These are phyloP conservation scores for Dreissena rostriformis DNA, from an alignment of 1,140 invertebrate genomes.

Conservation along the genomic window DNA sequence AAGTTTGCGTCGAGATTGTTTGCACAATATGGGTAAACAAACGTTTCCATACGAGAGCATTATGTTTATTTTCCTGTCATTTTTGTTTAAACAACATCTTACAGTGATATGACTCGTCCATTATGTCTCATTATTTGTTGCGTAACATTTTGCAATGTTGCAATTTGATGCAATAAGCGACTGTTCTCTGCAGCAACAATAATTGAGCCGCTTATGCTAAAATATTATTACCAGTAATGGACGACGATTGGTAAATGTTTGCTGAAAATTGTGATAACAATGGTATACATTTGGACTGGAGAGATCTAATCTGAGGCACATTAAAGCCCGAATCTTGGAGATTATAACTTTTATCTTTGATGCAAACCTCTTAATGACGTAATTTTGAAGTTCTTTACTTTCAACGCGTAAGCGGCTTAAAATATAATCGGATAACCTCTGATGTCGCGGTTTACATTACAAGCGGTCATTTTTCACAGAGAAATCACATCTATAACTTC, in stretches of 20 bases:
- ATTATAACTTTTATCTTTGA: constrained; percentile 12
- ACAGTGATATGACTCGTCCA: too few species aligned
- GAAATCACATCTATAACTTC: background rate
- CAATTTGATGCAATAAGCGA: background rate
- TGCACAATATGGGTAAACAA: too few species aligned
- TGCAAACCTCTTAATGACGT: constrained; percentile 44
- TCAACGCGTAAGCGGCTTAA: constrained; percentile 45
- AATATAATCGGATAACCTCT: background rate
- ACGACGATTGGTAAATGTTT: background rate
- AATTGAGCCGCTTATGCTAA: background rate
- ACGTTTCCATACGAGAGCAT: too few species aligned
- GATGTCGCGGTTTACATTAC: background rate
- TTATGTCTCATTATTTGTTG: too few species aligned
- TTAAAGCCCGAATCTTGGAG: constrained; percentile 7
- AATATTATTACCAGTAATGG: background rate
- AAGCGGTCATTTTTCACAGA: background rate
- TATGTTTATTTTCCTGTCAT: too few species aligned
- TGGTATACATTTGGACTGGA: constrained; percentile 1
- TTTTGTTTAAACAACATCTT: background rate
- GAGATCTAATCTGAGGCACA: background rate
- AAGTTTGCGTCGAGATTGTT: too few species aligned
- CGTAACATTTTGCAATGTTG: background rate
- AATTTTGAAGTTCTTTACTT: constrained; percentile 11
- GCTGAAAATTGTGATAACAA: background rate
- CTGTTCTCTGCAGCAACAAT: too few species aligned